These are phyloP conservation scores for Ascaphus truei DNA, from an alignment of 2,113 vertebrate species.

Conservation along the genomic window DNA sequence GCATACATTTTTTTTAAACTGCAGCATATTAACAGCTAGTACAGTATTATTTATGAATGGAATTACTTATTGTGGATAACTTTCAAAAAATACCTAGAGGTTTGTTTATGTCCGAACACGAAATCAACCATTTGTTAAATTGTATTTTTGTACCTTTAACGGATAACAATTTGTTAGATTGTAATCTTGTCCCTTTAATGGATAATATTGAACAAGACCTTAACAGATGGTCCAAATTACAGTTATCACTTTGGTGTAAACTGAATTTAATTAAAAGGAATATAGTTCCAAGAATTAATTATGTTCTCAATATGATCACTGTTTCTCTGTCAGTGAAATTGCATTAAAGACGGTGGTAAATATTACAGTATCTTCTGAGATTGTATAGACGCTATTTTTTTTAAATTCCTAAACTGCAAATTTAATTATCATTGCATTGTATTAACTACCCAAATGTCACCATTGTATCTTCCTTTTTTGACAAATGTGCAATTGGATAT, in stretches of 20 bases:
- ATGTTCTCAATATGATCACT: slow-evolving; percentile 32
- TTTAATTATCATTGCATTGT: neutral
- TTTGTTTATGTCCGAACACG: neutral
- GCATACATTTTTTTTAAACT: no score
- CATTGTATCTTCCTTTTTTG: no score
- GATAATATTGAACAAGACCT: slow-evolving; percentile 32
- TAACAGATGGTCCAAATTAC: slow-evolving; percentile 31
- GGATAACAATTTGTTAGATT: slow-evolving; percentile 1
- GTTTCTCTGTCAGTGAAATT: neutral
- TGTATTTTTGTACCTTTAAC: no score
- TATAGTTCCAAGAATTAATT: slow-evolving; percentile 36
- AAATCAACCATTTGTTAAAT: no score
- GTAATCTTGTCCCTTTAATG: slow-evolving; percentile 20
- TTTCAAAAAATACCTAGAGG: no score
- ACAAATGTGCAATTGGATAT: no score
- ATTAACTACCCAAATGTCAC: neutral
- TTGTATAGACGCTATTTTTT: neutral
- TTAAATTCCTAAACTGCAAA: neutral
- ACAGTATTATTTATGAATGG: no score
- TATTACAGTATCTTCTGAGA: neutral
- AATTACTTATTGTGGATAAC: no score
- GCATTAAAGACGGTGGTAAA: neutral
- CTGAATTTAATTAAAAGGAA: slow-evolving; percentile 37
- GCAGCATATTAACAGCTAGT: no score
- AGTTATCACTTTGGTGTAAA: slow-evolving; percentile 38